Percentiles rank a stretch among this genome's conserved stretches.
phyloP scores from a whole-genome alignment of 2,888 invertebrate species.

The Hydropsyche betteni region DNA sequence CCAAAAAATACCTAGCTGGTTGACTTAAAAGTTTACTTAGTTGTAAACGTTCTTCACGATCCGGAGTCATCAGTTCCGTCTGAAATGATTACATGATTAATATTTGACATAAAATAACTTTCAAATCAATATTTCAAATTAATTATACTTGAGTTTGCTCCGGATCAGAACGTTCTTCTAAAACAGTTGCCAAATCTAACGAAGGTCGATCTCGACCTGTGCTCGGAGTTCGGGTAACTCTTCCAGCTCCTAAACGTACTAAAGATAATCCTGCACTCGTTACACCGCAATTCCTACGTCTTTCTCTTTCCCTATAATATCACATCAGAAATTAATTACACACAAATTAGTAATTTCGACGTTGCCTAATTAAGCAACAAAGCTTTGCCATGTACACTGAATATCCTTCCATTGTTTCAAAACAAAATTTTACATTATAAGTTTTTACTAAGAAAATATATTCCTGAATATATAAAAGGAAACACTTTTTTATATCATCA shows the following conservation, averaged over 20 bases:
- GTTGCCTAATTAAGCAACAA: neutral
- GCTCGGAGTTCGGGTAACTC: conserved; percentile 59
- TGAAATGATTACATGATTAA: conserved; percentile 50
- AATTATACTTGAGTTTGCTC: conserved; percentile 70
- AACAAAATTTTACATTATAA: too few relatives aligned
- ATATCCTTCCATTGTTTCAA: too few relatives aligned
- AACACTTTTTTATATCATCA: too few relatives aligned
- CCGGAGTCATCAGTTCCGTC: conserved; percentile 64
- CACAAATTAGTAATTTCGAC: neutral
- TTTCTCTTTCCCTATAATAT: conserved; percentile 73
- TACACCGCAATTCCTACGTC: conserved; percentile 81
- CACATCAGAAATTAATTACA: neutral
- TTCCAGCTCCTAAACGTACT: conserved; percentile 70
- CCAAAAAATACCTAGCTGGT: conserved; percentile 50
- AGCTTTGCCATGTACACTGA: too few relatives aligned
- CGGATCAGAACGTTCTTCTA: conserved; percentile 84
- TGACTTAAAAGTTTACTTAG: conserved; percentile 59
- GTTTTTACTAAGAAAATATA: too few relatives aligned
- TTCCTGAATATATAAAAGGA: too few relatives aligned
- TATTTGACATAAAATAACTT: neutral
- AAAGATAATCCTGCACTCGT: conserved; percentile 85
- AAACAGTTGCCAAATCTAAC: conserved; percentile 82
- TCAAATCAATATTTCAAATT: neutral
- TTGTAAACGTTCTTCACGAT: conserved; percentile 64
- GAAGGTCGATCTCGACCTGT: conserved; percentile 80